A percentile compares a stretch with the other conserved stretches of the same genome.
These are phyloP conservation scores for Ibidorhyncha struthersii DNA, from an alignment of 2,113 vertebrate species.

Conservation along the genomic window DNA sequence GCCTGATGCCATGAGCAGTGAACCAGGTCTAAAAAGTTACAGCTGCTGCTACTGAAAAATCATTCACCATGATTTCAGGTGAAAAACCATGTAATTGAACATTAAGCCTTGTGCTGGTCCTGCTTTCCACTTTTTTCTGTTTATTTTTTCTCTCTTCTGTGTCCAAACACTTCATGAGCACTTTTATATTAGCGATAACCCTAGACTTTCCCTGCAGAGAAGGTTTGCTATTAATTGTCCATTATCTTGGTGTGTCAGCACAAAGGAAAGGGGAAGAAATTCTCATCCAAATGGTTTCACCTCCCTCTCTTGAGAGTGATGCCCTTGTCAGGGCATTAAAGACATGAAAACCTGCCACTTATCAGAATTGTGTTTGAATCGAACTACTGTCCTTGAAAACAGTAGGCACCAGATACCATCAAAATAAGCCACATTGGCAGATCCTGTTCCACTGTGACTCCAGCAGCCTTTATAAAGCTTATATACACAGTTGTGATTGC, in stretches of 20 bases:
- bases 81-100: not conserved
- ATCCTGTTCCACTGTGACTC: constrained; percentile 46
- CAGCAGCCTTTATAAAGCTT: constrained; percentile 36
- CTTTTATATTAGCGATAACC: constrained; percentile 73
- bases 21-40: not conserved
- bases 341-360: constrained; percentile 79
- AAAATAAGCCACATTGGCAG: constrained; percentile 49
- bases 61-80: not conserved
- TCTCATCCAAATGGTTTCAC: constrained; percentile 74
- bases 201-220: constrained; percentile 65
- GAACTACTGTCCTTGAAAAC: constrained; percentile 80
- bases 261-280: constrained; percentile 68
- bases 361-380: constrained; percentile 79
- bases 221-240: constrained; percentile 77
- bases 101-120: not conserved
- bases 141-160: constrained; percentile 23
- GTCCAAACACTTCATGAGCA: constrained; percentile 43
- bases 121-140: constrained; percentile 21
- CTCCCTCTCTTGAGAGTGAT: constrained; percentile 80
- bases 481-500: not conserved
- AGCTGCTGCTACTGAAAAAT: not conserved
- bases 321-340: constrained; percentile 82
- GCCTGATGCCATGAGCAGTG: not conserved
- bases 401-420: constrained; percentile 76
- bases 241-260: constrained; percentile 81